phyloP scores from a whole-genome alignment of 2,113 vertebrate genomes.

The Esox niger region DNA sequence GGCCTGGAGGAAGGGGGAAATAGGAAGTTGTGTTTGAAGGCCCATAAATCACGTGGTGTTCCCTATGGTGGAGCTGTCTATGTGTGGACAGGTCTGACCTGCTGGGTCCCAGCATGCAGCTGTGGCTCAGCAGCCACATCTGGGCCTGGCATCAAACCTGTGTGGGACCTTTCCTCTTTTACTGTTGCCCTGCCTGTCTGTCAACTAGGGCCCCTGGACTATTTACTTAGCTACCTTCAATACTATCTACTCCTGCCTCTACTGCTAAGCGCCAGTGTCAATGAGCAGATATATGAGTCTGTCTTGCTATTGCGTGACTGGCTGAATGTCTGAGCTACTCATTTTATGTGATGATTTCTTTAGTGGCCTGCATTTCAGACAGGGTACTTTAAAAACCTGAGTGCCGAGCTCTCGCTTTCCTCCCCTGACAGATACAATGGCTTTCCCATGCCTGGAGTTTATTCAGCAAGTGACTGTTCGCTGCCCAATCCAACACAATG shows the following conservation, averaged over 20 bases:
- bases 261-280: too few species aligned
- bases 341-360: background rate
- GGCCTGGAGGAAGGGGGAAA: background rate
- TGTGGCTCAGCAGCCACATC: background rate
- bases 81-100: background rate
- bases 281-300: background rate
- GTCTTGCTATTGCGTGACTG: background rate
- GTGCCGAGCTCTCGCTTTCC: background rate
- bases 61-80: background rate
- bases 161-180: background rate
- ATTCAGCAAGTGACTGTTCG: background rate
- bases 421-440: background rate
- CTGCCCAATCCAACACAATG: background rate
- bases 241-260: background rate
- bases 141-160: slow-evolving; percentile 7
- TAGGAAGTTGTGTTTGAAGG: slow-evolving; percentile 8
- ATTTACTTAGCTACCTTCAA: background rate
- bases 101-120: background rate
- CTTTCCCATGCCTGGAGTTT: slow-evolving; percentile 2
- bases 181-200: background rate
- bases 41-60: slow-evolving; percentile 12
- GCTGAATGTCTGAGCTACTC: background rate
- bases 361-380: slow-evolving; percentile 1
- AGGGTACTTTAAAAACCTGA: background rate
- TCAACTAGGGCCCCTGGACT: background rate